phyloP scores from a whole-genome alignment of 2,113 vertebrate genomes.

The Nettapus auritus region DNA sequence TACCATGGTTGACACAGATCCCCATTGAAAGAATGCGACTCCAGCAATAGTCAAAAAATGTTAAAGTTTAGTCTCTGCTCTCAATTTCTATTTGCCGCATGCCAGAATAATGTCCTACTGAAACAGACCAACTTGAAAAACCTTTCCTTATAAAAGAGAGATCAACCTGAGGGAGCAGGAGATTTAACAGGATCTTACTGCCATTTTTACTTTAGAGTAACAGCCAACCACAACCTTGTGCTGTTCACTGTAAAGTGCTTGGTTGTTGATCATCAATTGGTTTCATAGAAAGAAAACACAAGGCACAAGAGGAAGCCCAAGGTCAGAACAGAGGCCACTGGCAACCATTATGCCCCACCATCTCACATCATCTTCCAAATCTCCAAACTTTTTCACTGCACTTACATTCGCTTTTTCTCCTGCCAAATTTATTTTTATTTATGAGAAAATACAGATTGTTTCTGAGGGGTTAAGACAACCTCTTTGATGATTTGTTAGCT shows the following conservation, averaged over 20 bases:
- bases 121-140: background rate
- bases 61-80: background rate
- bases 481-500: background rate
- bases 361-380: background rate
- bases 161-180: background rate
- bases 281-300: background rate
- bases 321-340: background rate
- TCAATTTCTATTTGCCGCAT: background rate
- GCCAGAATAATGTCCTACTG: background rate
- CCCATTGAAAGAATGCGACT: background rate
- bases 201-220: background rate
- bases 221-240: background rate
- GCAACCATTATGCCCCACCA: background rate
- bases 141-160: background rate
- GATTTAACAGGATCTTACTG: background rate
- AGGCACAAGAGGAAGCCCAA: background rate
- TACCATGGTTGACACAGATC: background rate
- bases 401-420: background rate
- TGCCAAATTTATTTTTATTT: accelerated
- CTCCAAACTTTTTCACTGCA: background rate
- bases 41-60: background rate
- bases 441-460: background rate
- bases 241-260: background rate
- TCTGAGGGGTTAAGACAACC: background rate
- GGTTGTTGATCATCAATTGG: accelerated